Base-by-base conservation (phyloP, 2,888 invertebrate species). In the Dilophus febrilis region DNA sequence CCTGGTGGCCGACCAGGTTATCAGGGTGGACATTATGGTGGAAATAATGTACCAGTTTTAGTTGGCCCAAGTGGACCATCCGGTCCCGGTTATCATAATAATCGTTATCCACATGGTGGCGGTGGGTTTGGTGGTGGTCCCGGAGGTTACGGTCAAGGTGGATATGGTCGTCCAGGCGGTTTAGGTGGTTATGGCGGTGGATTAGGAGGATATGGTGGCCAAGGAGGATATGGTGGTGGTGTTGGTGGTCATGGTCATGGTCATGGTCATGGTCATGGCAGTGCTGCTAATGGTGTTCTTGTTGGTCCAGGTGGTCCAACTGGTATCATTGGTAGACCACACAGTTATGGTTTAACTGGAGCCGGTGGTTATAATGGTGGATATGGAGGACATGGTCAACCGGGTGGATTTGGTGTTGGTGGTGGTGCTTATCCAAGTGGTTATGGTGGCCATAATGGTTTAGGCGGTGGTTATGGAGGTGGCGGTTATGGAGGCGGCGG, bases 241-340 rank as follows among this genome's bases (percentile, higher is more conserved):
- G 35, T 26, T 12, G 45, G 46, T 8, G 28, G 43, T 38, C 38
- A 39, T 8, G 44, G 44, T 42, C 30, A 38, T 36, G 32, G 38
- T 8, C 29, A 33, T 30, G 13, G 12, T 42, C 42, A 13, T 29
- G 33, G 46, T 16, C 33, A 18, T 12, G 44, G 45, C 4, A 49
- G 41, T 42, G 48, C 53, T 0, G 47, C 48, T 10, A 57, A 56
- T 47, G 63, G 58, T 8, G 49, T 62, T 27, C 47, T 61, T 6
- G 55, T 56, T 2, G 71, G 70, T 2, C 68, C 70, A 2, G 65
- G 63, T 1, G 71, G 71, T n/a, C 67, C 70, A 45, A 71, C 66
- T 39, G 67, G 68, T 53, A 58, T 67, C 50, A 57, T 64, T 30
- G 64, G 62, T 27, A 49, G 59, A 49, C 44, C 48, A 10, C 43